Percentiles rank a stretch among this genome's conserved stretches.
These are phyloP conservation scores for Phenganax subtilis DNA, from an alignment of 92 coral and sea anemone genomes.

Conservation along the genomic window DNA sequence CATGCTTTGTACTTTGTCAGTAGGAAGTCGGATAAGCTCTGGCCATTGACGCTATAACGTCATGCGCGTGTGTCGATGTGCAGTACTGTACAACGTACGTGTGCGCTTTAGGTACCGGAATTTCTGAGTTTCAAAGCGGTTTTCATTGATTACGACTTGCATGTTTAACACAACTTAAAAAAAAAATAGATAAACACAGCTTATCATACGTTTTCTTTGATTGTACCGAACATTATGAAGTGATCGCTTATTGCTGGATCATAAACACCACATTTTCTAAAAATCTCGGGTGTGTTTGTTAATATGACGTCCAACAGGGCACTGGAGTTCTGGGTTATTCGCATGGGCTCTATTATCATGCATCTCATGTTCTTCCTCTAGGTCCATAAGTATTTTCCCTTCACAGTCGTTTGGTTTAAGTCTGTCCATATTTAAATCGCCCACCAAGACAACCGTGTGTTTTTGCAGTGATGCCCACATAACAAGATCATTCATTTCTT, in stretches of 20 bases:
- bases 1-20: no score
- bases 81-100: no score
- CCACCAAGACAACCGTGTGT: not conserved
- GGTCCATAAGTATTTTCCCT: constrained; percentile 44
- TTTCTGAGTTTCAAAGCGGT: no score
- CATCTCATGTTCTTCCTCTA: constrained; percentile 49
- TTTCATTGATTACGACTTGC: no score
- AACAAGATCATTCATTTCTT: constrained; percentile 40
- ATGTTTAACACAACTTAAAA: no score
- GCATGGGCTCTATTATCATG: constrained; percentile 44
- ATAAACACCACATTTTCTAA: constrained; percentile 17
- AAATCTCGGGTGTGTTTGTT: constrained; percentile 31
- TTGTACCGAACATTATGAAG: not conserved
- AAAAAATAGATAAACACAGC: no score
- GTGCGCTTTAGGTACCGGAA: no score
- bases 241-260: constrained; percentile 28
- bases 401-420: constrained; percentile 36
- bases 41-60: no score
- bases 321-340: constrained; percentile 30
- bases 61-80: no score
- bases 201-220: constrained; percentile 7
- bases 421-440: constrained; percentile 49
- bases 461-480: constrained; percentile 39
- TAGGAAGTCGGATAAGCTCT: no score
- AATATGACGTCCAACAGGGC: constrained; percentile 38